Conservation (phyloP, 2,113 vertebrate species). For the Brienomyrus longianalis region DNA sequence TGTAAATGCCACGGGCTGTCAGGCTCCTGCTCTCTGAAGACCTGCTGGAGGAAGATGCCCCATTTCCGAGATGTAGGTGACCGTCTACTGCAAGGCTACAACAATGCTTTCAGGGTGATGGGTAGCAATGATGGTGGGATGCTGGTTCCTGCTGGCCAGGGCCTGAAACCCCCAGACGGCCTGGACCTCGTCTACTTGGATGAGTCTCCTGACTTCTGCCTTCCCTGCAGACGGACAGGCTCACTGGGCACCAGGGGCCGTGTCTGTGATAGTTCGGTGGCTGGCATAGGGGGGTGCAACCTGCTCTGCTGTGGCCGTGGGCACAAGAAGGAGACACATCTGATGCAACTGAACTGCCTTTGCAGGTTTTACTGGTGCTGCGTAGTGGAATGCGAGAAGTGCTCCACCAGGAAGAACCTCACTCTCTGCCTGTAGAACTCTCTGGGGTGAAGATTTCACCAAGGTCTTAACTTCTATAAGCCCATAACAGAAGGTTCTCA, state of each 20-base stretch:
- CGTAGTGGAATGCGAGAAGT: conserved; percentile 92
- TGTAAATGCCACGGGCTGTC: conserved; percentile 96
- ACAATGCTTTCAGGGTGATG: conserved; percentile 93
- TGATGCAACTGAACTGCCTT: conserved; percentile 91
- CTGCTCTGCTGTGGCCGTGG: conserved; percentile 90
- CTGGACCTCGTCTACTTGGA: conserved; percentile 92
- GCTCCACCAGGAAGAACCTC: conserved; percentile 83
- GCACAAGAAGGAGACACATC: conserved; percentile 78
- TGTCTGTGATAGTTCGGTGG: conserved; percentile 86
- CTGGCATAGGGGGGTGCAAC: conserved; percentile 91
- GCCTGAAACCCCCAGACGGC: conserved; percentile 84
- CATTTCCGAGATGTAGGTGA: conserved; percentile 90
- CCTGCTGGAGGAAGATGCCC: conserved; percentile 97
- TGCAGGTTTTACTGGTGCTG: conserved; percentile 98
- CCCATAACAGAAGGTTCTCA: background rate
- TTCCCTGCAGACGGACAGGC: conserved; percentile 86
- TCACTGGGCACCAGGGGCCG: conserved; percentile 85
- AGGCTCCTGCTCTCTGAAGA: conserved; percentile 86
- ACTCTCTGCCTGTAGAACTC: conserved; percentile 78
- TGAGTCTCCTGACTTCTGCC: conserved; percentile 92
- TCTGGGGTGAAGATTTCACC: background rate
- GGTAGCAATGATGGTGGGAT: conserved; percentile 91
- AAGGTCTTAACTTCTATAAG: background rate
- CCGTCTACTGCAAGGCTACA: conserved; percentile 84
- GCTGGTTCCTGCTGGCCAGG: conserved; percentile 81